phyloP scores from a whole-genome alignment of 2,888 invertebrate genomes.

The Terebella lapidaria region DNA sequence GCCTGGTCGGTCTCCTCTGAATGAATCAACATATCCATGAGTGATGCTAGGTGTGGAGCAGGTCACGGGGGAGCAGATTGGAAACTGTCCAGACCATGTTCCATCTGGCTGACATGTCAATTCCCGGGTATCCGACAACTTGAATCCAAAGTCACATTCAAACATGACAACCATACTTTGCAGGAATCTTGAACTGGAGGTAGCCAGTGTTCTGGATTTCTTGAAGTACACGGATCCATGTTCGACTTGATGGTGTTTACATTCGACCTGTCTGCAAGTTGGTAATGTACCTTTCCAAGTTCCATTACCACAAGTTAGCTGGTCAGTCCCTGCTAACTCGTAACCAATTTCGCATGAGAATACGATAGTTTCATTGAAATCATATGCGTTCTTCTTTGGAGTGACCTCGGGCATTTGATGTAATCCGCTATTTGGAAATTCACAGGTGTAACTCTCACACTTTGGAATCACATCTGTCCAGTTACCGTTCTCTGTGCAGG shows the following conservation, averaged over 20 bases:
- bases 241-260: slow-evolving; percentile 2
- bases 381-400: slow-evolving; percentile 2
- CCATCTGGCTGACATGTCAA: slow-evolving; percentile 6
- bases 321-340: slow-evolving; percentile 9
- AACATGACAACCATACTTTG: not conserved
- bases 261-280: slow-evolving; percentile 8
- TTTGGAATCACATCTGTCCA: slow-evolving; percentile 42
- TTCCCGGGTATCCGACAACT: not conserved
- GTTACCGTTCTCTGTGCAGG: slow-evolving; percentile 29
- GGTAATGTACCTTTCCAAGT: slow-evolving; percentile 15
- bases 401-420: not conserved
- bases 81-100: slow-evolving; percentile 9
- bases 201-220: not conserved
- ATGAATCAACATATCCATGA: not conserved
- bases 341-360: slow-evolving; percentile 9
- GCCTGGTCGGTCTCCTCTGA: not conserved
- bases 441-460: slow-evolving; percentile 28
- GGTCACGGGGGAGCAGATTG: not conserved
- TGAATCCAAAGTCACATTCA: slow-evolving; percentile 11
- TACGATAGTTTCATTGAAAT: slow-evolving; percentile 2
- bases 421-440: slow-evolving; percentile 3
- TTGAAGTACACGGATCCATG: slow-evolving; percentile 1
- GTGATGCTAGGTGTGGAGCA: not conserved
- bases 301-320: slow-evolving; percentile 12
- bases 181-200: not conserved